Evolutionary conservation across 1,140 invertebrate genomes (phyloP), one percentile per base, ranked within the genome.

Genomic region (Ctenoplectra terminalis): DNA sequence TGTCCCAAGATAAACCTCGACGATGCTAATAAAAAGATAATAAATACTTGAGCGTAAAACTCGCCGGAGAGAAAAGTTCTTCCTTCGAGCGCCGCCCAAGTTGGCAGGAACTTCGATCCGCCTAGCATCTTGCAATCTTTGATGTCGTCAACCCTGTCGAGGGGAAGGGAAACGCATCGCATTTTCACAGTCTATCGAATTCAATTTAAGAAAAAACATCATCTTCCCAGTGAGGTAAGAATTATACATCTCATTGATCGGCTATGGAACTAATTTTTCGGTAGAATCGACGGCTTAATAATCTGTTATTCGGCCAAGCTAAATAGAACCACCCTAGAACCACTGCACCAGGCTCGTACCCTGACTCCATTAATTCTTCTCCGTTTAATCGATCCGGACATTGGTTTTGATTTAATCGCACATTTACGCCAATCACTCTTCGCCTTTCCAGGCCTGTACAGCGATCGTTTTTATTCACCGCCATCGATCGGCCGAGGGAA

Each of bases 11-110:
- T 73, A 81, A 69, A 74, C 26, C 37, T 29, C 23, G 50, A 20
- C 46, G 78, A 69, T 63, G 83, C 58, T 72, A 83, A 83, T 77
- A 83, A 80, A 78, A 67, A 78, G 81, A 86, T 80, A 87, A 87
- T 77, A 80, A 86, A 86, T 83, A 86, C 70, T 82, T 56, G 15
- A 73, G 85, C 72, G 69, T 56, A 61, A 79, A 86, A 76, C 73
- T 79, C 71, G 61, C 1, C 15, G 9, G 67, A 56, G 56, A 29
- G 52, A 34, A 86, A 83, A 61, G 29, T 75, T 79, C 76, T 82
- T 75, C 46, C 52, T 46, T 40, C 13, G 13, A 64, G 37, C 23
- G 23, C 20, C 31, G 15, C 17, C 43, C 34, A 34, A n/a, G 15
- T n/a, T 40, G 61, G 23, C 52, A 20, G 64, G 8, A 84, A 58